These are phyloP conservation scores for Halcyon smyrnensis DNA, from an alignment of 2,797 vertebrate genomes.

Conservation along the genomic window DNA sequence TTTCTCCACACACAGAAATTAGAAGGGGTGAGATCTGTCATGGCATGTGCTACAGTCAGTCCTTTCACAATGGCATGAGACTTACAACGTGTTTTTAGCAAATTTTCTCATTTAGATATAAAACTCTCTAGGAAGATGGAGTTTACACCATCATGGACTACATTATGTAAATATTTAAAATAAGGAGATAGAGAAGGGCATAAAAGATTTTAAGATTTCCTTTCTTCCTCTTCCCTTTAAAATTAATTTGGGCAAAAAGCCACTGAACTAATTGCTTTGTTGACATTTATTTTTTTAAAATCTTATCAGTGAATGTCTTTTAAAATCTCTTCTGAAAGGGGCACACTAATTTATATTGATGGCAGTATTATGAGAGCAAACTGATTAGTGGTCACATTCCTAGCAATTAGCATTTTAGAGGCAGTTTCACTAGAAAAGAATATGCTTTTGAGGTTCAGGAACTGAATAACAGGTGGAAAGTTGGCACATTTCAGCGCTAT, in stretches of 20 bases:
- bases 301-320: neutral
- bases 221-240: neutral
- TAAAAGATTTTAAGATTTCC: neutral
- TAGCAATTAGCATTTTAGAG: conserved; percentile 41
- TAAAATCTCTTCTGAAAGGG: neutral
- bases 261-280: neutral
- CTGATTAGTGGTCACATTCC: neutral
- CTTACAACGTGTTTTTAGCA: neutral
- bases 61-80: neutral
- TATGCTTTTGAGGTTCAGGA: conserved; percentile 36
- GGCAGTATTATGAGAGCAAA: neutral
- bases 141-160: neutral
- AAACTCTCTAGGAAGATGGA: neutral
- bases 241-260: neutral
- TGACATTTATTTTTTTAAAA: neutral
- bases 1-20: neutral
- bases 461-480: neutral
- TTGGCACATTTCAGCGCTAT: neutral
- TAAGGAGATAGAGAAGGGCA: neutral
- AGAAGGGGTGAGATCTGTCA: neutral
- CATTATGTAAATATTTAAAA: neutral
- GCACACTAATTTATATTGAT: neutral
- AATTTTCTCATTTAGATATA: neutral
- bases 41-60: neutral
- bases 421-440: neutral